Base-by-base conservation (phyloP, 2,797 vertebrate species). In the Enteromius fasciolatus region DNA sequence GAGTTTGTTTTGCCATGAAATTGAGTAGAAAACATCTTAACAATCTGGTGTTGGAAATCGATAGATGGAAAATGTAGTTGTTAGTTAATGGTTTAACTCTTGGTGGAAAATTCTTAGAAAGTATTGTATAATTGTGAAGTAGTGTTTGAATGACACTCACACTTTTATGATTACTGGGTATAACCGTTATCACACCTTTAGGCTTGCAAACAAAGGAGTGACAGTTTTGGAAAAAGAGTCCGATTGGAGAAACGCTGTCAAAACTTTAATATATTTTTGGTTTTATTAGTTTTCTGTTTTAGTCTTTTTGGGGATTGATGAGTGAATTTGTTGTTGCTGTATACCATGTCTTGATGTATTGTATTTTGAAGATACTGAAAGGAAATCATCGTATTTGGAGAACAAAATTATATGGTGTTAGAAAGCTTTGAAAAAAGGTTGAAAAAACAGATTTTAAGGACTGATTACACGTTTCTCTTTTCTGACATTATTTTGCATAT, bases 131-230 rank as follows among this genome's bases (percentile, higher is more conserved):
- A 57, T 46, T 76, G 36, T 50, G 61, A 46, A 46, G 66, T 84
- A 15, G 33, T 39, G 41, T 54, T 76, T 28, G n/a, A 54, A 68
- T 69, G 9, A 54, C 14, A 20, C 15, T 74, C 66, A 52, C 52
- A 63, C 57, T 33, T 9, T 83, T 86, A 81, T 89, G 59, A 89
- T 89, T 86, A 84, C 73, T 84, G 59, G 78, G 83, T 83, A n/a
- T 3, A 25, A 83, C 83, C 76, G 39, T 20, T 64, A 61, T 75
- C 8, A 88, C 90, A 0, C 75, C 87, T 89, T 89, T 89, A 80
- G 68, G 87, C 91, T 88, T 57, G 90, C 44, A 18, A 61, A 52
- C 80, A 86, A 36, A 83, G 1, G 69, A 41, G 15, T n/a, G 81
- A 85, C n/a, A 84, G 81, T 85, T 81, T 17, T 64, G 28, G 1